Base-by-base conservation (phyloP, 2,113 vertebrate genomes). In the Oenanthe oenanthe region DNA sequence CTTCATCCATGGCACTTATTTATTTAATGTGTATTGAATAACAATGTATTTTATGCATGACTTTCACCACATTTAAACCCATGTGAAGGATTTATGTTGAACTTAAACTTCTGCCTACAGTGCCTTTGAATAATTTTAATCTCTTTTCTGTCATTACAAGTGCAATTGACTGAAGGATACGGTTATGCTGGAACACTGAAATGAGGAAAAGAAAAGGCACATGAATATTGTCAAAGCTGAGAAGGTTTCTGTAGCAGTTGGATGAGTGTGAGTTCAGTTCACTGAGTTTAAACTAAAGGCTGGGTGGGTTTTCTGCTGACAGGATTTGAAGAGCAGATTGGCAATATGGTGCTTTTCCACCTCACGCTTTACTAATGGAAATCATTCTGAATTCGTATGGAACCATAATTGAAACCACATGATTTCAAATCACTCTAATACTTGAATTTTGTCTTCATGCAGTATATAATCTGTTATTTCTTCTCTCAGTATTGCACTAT, bases 51-150 rank as follows among this genome's bases (percentile, higher is more conserved):
- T 76, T 36, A 57, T 48, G 18, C 2, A 0, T 45, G 50, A 45
- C 1, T 0, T 80, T 86, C 13, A 25, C 45, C 25, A 57, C 0
- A 0, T 43, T 24, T 34, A 73, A 85, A 63, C 17, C 7, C 16
- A 31, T 36, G 24, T 48, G 58, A 79, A 68, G 6, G 9, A 31
- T 67, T 95, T 82, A 50, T 79, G 11, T 57, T 68, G 50, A 92
- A 68, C 13, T 42, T 61, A 57, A 53, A 85, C 94, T 86, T 57
- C 31, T 82, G 16, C 22, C 79, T 61, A 42, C 10, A 28, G 13
- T 48, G 54, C 31, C 14, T 63, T 43, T 78, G 45, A 78, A 68
- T 7, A 6, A 28, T 75, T 92, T 92, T 51, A 21, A 71, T 50
- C 28, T 65, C 1, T n/a, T 16, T 90, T 68, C n/a, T 72, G 6